Percentiles rank a stretch among this genome's conserved stretches.
Conservation (phyloP, 2,888 invertebrate genomes). For the Ichneumoninae sp. region DNA sequence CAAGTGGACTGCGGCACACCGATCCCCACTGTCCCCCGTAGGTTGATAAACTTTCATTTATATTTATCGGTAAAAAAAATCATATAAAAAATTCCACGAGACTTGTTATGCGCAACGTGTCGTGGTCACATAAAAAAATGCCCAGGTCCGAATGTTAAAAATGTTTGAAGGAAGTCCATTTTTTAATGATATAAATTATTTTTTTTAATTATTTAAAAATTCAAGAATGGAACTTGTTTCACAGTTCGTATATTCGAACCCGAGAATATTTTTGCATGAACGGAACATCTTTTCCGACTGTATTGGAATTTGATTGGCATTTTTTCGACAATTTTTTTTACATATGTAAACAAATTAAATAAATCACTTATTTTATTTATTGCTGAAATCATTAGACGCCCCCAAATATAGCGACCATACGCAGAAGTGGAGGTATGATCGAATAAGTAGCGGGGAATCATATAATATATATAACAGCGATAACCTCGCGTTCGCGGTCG, state of each 20-base stretch:
- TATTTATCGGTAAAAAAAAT: not conserved
- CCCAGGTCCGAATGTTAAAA: not conserved
- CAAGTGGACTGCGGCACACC: not conserved
- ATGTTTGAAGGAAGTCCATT: not conserved
- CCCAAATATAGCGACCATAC: not conserved
- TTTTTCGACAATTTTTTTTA: not conserved
- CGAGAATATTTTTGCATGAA: not conserved
- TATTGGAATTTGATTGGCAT: not conserved
- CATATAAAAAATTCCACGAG: too few relatives aligned
- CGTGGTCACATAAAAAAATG: not conserved
- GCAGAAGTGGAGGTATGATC: conserved; percentile 5
- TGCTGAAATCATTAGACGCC: not conserved
- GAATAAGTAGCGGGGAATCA: conserved; percentile 35
- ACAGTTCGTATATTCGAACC: not conserved
- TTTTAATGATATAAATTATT: not conserved
- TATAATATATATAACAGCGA: conserved; percentile 29
- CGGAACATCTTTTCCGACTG: not conserved
- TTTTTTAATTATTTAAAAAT: not conserved
- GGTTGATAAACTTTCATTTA: not conserved
- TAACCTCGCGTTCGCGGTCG: conserved; percentile 63
- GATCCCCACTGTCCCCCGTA: not conserved
- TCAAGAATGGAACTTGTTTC: not conserved
- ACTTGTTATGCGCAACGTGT: not conserved
- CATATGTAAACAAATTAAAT: not conserved
- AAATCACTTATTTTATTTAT: not conserved